These are phyloP conservation scores for Hucho hucho DNA, from an alignment of 2,113 vertebrate genomes.

Conservation along the genomic window DNA sequence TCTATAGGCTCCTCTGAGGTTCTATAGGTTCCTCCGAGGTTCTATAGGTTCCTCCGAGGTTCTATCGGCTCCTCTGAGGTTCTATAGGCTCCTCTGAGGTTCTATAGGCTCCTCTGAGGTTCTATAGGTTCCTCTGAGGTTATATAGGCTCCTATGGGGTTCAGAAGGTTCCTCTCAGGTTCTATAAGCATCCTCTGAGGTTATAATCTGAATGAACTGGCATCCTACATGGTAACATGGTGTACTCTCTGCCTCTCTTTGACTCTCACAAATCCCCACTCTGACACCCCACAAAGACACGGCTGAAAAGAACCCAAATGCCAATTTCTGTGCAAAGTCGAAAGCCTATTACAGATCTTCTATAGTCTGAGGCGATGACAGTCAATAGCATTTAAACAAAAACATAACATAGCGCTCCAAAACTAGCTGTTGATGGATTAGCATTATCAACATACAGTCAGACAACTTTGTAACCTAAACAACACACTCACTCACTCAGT, in stretches of 20 bases:
- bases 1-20: no score
- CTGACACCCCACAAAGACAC: slow-evolving; percentile 39
- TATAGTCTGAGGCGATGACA: slow-evolving; percentile 32
- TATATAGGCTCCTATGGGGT: no score
- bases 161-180: no score
- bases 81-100: no score
- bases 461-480: slow-evolving; percentile 51
- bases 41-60: no score
- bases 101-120: no score
- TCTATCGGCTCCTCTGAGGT: no score
- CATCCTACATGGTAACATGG: not conserved
- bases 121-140: no score
- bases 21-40: no score
- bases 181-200: no score
- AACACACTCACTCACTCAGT: slow-evolving; percentile 26
- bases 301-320: slow-evolving; percentile 46
- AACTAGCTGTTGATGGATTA: slow-evolving; percentile 55
- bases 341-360: slow-evolving; percentile 56
- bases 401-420: slow-evolving; percentile 31
- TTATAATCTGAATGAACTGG: slow-evolving; percentile 19
- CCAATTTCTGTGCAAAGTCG: slow-evolving; percentile 44
- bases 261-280: slow-evolving; percentile 25
- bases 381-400: slow-evolving; percentile 38
- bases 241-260: not conserved
- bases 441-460: slow-evolving; percentile 39